Evolutionary conservation across 2,113 vertebrate genomes (phyloP).

Genomic region (Phaethon lepturus): DNA sequence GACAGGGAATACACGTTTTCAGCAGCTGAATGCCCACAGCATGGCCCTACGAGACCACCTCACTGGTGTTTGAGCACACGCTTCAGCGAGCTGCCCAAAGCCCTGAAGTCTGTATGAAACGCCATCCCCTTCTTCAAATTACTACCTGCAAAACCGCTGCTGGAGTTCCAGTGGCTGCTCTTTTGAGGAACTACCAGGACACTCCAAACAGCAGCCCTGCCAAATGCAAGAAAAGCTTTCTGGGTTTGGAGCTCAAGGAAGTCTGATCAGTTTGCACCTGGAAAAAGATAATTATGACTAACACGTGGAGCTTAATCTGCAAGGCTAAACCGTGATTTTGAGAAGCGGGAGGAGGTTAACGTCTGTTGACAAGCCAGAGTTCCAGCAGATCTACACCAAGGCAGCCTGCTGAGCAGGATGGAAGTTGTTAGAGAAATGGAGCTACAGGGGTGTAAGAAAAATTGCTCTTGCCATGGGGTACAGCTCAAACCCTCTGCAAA

Average conservation of each 20-base stretch:
- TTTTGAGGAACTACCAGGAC: not conserved
- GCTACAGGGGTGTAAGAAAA: not conserved
- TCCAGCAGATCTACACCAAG: not conserved
- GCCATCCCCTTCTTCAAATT: not conserved
- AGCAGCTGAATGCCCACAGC: not conserved
- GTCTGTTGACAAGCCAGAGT: not conserved
- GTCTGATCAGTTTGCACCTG: not conserved
- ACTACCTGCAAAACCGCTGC: not conserved
- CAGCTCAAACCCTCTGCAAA: not conserved
- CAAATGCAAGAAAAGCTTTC: not conserved
- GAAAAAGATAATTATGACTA: not conserved
- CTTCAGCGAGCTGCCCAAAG: not conserved
- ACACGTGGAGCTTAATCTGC: not conserved
- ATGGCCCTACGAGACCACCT: not conserved
- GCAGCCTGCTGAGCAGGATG: not conserved
- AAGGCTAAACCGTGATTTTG: not conserved
- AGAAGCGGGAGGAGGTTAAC: not conserved
- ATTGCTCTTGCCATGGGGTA: not conserved
- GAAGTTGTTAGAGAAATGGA: not conserved
- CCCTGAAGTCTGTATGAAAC: not conserved
- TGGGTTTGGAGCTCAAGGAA: not conserved
- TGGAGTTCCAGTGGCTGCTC: not conserved
- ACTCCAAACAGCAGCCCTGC: not conserved
- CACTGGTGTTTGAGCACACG: rapidly evolving
- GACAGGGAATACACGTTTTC: not conserved